phyloP scores from a whole-genome alignment of 1,140 invertebrate species.

The Bombus balteatus region DNA sequence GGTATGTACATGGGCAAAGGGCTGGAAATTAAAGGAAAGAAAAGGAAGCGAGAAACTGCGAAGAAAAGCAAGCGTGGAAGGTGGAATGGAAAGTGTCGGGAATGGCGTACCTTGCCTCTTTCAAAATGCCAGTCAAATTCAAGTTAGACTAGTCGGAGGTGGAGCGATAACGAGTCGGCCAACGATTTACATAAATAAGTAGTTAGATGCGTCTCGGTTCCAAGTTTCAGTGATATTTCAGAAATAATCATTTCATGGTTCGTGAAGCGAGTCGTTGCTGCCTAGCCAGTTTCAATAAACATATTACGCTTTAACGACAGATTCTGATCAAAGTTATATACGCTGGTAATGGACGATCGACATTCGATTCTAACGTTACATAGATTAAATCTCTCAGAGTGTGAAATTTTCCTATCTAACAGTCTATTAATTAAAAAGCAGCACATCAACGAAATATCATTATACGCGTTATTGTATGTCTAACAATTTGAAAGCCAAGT shows the following conservation, averaged over 20 bases:
- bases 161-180: conserved; percentile 1
- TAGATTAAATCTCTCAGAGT: neutral
- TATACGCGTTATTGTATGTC: neutral
- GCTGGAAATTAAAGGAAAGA: conserved; percentile 74
- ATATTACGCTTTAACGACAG: too few species aligned
- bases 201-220: neutral
- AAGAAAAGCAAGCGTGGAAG: neutral
- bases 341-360: neutral
- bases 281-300: conserved; percentile 23
- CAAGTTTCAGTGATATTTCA: conserved; percentile 19
- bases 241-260: neutral
- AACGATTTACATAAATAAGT: conserved; percentile 24
- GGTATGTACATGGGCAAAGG: neutral
- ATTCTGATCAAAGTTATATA: neutral
- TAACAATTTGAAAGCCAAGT: neutral
- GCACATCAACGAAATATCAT: neutral
- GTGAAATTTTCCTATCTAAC: neutral
- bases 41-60: conserved; percentile 17
- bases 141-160: conserved; percentile 5
- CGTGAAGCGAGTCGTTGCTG: neutral
- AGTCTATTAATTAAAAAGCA: neutral
- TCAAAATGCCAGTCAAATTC: conserved; percentile 35
- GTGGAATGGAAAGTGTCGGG: conserved; percentile 14
- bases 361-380: neutral
- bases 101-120: neutral